phyloP scores from a whole-genome alignment of 1,140 invertebrate species.

The Eueides isabella region DNA sequence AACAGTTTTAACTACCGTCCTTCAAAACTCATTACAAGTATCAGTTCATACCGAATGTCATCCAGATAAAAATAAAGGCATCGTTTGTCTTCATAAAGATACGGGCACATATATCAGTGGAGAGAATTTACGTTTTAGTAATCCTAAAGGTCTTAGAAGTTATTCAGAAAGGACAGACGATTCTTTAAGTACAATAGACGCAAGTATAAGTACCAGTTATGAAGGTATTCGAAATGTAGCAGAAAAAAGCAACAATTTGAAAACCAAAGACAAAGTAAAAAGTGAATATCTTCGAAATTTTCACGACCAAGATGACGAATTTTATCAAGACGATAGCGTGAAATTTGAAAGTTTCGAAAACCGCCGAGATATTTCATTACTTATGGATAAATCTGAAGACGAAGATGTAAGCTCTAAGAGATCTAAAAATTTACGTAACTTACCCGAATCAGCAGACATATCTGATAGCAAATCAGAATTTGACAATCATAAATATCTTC shows the following conservation, averaged over 20 bases:
- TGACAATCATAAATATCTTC: neutral
- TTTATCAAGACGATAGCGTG: neutral
- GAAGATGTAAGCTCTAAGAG: neutral
- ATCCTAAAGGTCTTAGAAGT: neutral
- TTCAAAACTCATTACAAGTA: neutral
- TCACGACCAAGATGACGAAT: neutral
- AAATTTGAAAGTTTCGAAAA: neutral
- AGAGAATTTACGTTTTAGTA: neutral
- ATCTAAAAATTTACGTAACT: neutral
- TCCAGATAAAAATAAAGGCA: neutral
- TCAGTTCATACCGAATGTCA: neutral
- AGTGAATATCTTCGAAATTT: neutral
- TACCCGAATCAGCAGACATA: neutral
- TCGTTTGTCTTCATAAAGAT: neutral
- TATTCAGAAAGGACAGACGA: neutral
- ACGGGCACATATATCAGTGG: neutral
- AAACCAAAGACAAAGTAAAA: neutral
- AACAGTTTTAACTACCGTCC: neutral
- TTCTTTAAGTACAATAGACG: neutral
- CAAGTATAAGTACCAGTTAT: neutral
- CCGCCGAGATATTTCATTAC: neutral
- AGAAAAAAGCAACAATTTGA: neutral
- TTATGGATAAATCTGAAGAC: neutral
- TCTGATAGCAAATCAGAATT: neutral
- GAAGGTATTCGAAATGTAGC: neutral